Evolutionary conservation across 2,888 invertebrate genomes (phyloP).

Genomic region (Crioceris asparagi): DNA sequence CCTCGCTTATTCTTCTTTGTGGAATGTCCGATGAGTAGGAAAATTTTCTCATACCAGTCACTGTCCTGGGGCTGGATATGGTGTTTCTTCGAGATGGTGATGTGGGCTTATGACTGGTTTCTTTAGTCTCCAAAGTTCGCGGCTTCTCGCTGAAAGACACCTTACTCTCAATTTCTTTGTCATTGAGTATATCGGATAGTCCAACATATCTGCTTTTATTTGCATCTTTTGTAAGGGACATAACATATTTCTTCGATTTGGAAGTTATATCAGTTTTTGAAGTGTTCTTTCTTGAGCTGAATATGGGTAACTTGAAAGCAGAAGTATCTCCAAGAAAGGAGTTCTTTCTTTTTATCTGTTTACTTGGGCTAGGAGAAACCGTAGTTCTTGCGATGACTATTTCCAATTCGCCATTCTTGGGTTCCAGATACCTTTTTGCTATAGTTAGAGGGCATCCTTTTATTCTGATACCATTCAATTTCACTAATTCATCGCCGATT

Average conservation of each 20-base stretch:
- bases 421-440: conserved; percentile 39
- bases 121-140: too few relatives aligned
- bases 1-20: conserved; percentile 6
- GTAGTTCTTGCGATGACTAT: conserved; percentile 28
- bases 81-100: too few relatives aligned
- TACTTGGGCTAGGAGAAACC: conserved; percentile 1
- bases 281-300: too few relatives aligned
- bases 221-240: too few relatives aligned
- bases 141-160: conserved; percentile 24
- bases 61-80: too few relatives aligned
- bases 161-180: conserved; percentile 18
- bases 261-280: too few relatives aligned
- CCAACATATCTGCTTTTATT: conserved; percentile 16
- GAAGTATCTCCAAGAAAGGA: too few relatives aligned
- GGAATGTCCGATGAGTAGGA: conserved; percentile 25
- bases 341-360: too few relatives aligned
- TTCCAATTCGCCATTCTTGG: conserved; percentile 37
- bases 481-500: conserved; percentile 81
- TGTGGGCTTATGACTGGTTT: neutral
- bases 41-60: conserved; percentile 40
- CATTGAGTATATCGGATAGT: conserved; percentile 19
- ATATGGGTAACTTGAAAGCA: too few relatives aligned
- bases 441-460: conserved; percentile 59
- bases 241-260: too few relatives aligned
- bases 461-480: conserved; percentile 74